Base-by-base conservation (phyloP, 2,888 invertebrate genomes). In the Diarsia rubi region DNA sequence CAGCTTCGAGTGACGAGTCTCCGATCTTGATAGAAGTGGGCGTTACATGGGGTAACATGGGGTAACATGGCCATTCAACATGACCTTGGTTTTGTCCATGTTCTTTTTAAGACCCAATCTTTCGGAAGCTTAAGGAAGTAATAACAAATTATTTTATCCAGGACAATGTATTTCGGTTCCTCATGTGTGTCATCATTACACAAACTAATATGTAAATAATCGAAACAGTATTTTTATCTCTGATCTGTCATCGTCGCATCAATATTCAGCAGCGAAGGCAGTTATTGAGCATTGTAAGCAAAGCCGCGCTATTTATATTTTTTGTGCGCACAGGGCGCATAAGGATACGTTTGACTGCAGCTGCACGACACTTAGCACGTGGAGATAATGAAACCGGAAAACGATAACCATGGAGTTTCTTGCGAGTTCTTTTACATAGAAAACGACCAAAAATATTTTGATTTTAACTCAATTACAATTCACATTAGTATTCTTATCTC, bases 211-310 rank as follows among this genome's bases (percentile, higher is more conserved):
- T 37, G 37, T 37, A 67, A 66, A 49, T 31, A 19, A 66, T 63
- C 44, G 42, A 47, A 47, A n/a, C 54, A 45, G 42, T 80, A 83
- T 73, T 83, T 71, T 70, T 74, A 79, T 65, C 60, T 60, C 57
- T 12, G 24, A 74, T 69, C 76, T 79, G 79, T 81, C 78, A 82
- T 77, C 74, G 47, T 59, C 64, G 16, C 79, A 86, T 89, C 83
- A 85, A 79, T 85, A 88, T 88, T 82, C 88, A 72, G 74, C 67
- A 42, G 47, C 62, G 68, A 59, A 72, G 49, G 52, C 68, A 66
- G 73, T 73, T n/a, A 81, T 79, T 74, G 80, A 79, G 78, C 47
- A 84, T 78, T 81, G 84, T 86, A 84, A 83, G 75, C 86, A 75
- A 83, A 82, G 73, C 60, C 65, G 69, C 37, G 64, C 77, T 86